Conservation (phyloP, 2,888 invertebrate genomes). For the Drosophila differens region DNA sequence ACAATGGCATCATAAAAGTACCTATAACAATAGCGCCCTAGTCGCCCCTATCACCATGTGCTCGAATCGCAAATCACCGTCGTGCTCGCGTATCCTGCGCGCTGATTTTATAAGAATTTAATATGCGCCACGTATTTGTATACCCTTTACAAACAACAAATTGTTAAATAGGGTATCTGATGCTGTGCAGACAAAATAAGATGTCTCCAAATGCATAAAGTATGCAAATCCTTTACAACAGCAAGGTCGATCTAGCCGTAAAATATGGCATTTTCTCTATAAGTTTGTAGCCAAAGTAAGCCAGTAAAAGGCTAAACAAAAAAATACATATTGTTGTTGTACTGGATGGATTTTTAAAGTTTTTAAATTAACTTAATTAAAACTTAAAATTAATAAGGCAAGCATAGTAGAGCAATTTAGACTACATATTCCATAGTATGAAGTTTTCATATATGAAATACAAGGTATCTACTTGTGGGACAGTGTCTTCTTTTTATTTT, state of each 20-base stretch:
- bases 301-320: too few species aligned
- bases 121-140: conserved; percentile 68
- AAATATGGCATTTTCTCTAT: not conserved
- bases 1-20: conserved; percentile 63
- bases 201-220: not conserved
- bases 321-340: not conserved
- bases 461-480: not conserved
- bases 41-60: conserved; percentile 39
- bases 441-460: not conserved
- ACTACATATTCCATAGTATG: not conserved
- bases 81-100: conserved; percentile 49
- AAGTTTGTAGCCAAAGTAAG: too few species aligned
- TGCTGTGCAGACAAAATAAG: not conserved
- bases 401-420: not conserved
- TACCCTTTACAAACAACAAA: not conserved
- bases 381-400: not conserved
- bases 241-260: not conserved
- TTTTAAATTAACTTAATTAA: not conserved
- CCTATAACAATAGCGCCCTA: conserved; percentile 67
- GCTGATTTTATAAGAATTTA: conserved; percentile 78
- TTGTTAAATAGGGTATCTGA: not conserved
- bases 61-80: conserved; percentile 39
- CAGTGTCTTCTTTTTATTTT: conserved; percentile 15
- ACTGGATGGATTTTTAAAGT: not conserved
- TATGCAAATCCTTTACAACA: not conserved